Evolutionary conservation across 2,888 invertebrate species (phyloP).

Genomic region (Noctua janthina): DNA sequence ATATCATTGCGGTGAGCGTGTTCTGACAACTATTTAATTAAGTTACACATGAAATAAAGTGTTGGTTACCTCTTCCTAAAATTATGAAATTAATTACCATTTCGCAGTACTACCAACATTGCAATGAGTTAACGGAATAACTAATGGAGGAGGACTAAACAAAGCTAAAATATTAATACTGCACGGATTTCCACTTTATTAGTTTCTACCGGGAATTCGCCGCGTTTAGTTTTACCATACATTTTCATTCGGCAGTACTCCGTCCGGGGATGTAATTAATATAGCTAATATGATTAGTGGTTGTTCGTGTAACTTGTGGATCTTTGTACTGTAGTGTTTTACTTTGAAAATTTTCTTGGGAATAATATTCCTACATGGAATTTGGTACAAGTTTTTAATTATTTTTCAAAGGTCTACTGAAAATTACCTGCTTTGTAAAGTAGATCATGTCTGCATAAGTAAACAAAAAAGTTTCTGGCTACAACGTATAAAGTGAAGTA

Average conservation of each 20-base stretch:
- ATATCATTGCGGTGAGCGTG: not conserved
- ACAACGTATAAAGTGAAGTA: slow-evolving; percentile 39
- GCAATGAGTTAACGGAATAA: slow-evolving; percentile 1
- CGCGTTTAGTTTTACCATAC: slow-evolving; percentile 76
- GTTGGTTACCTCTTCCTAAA: not conserved
- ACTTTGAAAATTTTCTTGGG: slow-evolving; percentile 16
- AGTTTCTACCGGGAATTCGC: slow-evolving; percentile 67
- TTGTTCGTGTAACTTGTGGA: slow-evolving; percentile 78
- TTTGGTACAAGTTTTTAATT: not conserved
- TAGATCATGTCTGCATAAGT: slow-evolving; percentile 4
- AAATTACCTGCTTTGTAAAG: not conserved
- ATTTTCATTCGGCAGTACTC: slow-evolving; percentile 87
- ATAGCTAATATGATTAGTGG: slow-evolving; percentile 89
- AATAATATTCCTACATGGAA: slow-evolving; percentile 4
- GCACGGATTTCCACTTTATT: slow-evolving; percentile 70
- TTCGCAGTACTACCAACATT: not conserved
- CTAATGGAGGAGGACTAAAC: slow-evolving; percentile 39
- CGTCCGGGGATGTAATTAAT: slow-evolving; percentile 86
- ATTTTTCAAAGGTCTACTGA: not conserved
- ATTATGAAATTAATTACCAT: not conserved
- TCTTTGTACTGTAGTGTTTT: slow-evolving; percentile 29
- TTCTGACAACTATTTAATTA: slow-evolving; percentile 5
- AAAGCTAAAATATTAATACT: slow-evolving; percentile 50
- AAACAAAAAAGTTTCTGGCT: slow-evolving; percentile 43
- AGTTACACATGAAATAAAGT: not conserved